Evolutionary conservation across 2,113 vertebrate species (phyloP).

Genomic region (Hyaena hyaena): DNA sequence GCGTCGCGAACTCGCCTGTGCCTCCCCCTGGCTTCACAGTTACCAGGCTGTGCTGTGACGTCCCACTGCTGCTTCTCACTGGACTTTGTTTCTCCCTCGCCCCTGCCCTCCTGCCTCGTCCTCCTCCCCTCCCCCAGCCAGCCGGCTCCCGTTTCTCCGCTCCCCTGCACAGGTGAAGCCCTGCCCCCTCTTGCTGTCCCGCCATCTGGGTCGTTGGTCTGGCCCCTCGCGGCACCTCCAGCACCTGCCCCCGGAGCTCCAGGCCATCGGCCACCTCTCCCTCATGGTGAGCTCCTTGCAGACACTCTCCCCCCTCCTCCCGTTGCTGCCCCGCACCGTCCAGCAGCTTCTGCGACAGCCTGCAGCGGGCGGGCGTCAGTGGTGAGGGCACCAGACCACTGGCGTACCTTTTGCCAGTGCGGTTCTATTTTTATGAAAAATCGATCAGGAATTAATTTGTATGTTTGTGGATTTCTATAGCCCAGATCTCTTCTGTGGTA

Average conservation of each 20-base stretch:
- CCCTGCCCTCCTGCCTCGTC: not conserved
- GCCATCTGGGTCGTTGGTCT: too few relatives aligned
- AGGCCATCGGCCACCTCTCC: too few relatives aligned
- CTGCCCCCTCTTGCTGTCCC: not conserved
- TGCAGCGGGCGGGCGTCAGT: too few relatives aligned
- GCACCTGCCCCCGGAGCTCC: too few relatives aligned
- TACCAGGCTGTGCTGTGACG: not conserved
- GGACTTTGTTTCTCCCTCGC: not conserved
- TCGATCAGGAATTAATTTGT: not conserved
- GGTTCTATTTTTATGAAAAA: not conserved
- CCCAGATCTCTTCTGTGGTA: not conserved
- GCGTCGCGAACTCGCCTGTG: rapidly evolving
- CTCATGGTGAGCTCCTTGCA: too few relatives aligned
- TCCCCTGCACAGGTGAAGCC: not conserved
- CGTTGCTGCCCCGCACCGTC: too few relatives aligned
- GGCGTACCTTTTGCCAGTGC: rapidly evolving
- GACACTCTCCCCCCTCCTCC: not conserved
- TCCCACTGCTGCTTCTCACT: not conserved
- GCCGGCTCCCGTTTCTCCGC: too few relatives aligned
- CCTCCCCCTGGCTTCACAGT: not conserved
- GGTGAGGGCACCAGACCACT: rapidly evolving
- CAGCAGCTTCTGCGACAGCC: rapidly evolving
- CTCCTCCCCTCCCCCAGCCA: not conserved
- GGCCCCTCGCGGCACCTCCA: too few relatives aligned
- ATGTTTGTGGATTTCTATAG: not conserved